Percentiles rank a stretch among this genome's conserved stretches.
These are phyloP conservation scores for Apoda limacodes DNA, from an alignment of 2,888 invertebrate species.

Conservation along the genomic window DNA sequence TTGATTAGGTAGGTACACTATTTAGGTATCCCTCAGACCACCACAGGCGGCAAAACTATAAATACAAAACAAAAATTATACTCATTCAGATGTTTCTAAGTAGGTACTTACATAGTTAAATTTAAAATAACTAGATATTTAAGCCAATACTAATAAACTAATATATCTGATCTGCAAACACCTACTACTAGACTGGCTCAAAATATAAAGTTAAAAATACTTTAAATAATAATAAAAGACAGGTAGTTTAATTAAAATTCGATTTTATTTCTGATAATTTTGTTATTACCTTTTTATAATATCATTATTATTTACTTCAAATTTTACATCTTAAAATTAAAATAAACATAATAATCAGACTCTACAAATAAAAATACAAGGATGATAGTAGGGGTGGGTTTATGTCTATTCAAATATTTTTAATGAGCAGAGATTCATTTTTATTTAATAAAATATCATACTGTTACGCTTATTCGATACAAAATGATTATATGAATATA, in stretches of 20 bases:
- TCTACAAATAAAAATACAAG: conserved; percentile 24
- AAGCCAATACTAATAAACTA: too few relatives aligned
- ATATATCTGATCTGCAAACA: too few relatives aligned
- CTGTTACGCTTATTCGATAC: too few relatives aligned
- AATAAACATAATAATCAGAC: conserved; percentile 25
- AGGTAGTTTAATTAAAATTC: conserved; percentile 13
- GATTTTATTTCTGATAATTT: conserved; percentile 17
- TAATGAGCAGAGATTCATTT: conserved; percentile 55
- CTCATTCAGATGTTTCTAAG: conserved; percentile 9
- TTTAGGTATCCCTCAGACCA: conserved; percentile 45
- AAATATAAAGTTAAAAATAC: too few relatives aligned
- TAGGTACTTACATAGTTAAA: conserved; percentile 2
- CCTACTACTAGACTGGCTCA: too few relatives aligned
- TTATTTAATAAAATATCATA: too few relatives aligned
- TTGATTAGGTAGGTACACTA: too few relatives aligned
- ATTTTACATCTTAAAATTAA: conserved; percentile 30
- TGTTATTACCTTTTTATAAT: conserved; percentile 18
- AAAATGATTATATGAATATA: too few relatives aligned
- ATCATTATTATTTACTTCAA: conserved; percentile 22
- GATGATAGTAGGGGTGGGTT: conserved; percentile 54
- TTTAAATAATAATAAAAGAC: conserved; percentile 25
- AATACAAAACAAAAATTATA: conserved; percentile 38
- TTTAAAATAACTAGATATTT: too few relatives aligned
- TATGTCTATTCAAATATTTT: conserved; percentile 31
- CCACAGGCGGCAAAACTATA: conserved; percentile 63